Percentiles rank a stretch among this genome's conserved stretches.
These are phyloP conservation scores for Himantopus leucocephalus DNA, from an alignment of 2,113 vertebrate genomes.

Conservation along the genomic window DNA sequence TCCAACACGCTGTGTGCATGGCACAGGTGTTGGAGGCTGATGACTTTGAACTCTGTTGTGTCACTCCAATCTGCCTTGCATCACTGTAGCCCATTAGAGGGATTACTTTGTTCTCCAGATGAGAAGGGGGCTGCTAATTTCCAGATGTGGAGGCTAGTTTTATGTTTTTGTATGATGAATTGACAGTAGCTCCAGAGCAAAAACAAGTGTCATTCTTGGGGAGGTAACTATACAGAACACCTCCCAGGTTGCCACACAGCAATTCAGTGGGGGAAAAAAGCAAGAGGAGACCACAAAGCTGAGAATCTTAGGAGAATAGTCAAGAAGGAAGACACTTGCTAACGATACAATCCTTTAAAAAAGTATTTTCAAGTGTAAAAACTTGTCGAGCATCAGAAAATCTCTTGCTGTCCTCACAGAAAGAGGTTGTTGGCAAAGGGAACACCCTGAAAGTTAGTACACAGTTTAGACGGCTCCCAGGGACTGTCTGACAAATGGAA, in stretches of 20 bases:
- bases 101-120: background rate
- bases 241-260: background rate
- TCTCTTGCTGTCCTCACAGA: background rate
- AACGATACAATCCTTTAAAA: background rate
- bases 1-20: background rate
- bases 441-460: background rate
- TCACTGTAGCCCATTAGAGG: background rate
- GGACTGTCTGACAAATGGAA: background rate
- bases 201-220: background rate
- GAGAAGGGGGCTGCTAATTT: background rate
- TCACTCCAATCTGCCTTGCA: background rate
- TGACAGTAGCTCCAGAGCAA: background rate
- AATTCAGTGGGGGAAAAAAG: background rate
- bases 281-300: background rate
- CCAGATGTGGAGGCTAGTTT: background rate
- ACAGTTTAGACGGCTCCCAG: background rate
- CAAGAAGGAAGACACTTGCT: background rate
- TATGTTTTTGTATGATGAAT: background rate
- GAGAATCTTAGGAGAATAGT: background rate
- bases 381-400: background rate
- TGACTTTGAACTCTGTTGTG: slow-evolving; percentile 38
- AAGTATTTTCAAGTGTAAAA: background rate
- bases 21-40: slow-evolving; percentile 26
- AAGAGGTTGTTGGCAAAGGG: background rate
- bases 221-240: background rate